A percentile compares a stretch with the other conserved stretches of the same genome.
Evolutionary conservation across 2,888 invertebrate genomes (phyloP).

Genomic region (Aspidapion aeneum): DNA sequence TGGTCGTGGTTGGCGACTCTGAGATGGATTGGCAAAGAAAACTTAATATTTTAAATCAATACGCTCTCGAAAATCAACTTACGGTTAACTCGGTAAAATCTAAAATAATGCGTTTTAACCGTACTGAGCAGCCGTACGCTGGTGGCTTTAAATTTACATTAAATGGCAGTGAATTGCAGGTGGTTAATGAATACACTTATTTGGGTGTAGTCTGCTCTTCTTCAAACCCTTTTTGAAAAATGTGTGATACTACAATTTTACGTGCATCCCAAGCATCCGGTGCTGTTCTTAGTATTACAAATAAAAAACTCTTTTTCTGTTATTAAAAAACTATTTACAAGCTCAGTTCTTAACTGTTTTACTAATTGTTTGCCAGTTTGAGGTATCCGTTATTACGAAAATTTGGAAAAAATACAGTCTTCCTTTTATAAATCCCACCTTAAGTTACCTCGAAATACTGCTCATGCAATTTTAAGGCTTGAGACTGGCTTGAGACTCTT

Average conservation of each 20-base stretch:
- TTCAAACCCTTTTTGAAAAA: neutral
- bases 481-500: too few species aligned
- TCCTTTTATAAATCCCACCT: too few species aligned
- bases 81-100: neutral
- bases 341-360: neutral
- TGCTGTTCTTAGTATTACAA: neutral
- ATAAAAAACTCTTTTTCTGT: neutral
- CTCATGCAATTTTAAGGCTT: too few species aligned
- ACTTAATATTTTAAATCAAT: too few species aligned
- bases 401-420: too few species aligned
- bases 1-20: neutral
- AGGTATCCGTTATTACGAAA: neutral
- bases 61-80: neutral
- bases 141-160: neutral
- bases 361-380: neutral
- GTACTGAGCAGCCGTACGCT: neutral
- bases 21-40: neutral
- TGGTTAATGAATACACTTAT: neutral
- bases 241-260: neutral
- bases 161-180: neutral
- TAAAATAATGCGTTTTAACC: neutral
- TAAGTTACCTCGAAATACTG: too few species aligned
- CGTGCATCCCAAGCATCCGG: neutral
- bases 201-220: neutral
- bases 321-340: neutral